Conservation (phyloP, 2,888 invertebrate genomes). For the Papilio demoleus region DNA sequence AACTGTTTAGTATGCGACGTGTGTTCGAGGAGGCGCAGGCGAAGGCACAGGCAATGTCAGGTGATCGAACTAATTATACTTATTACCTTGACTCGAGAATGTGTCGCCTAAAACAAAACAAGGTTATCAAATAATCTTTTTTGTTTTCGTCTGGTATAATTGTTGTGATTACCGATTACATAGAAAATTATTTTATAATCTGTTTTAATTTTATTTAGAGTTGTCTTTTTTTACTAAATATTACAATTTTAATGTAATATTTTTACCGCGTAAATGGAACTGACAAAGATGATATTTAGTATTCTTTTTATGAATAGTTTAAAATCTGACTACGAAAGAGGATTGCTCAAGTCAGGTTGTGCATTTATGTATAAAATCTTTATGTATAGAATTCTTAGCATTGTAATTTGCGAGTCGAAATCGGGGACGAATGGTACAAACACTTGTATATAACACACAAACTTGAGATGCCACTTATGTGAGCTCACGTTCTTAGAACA, state of each 20-base stretch:
- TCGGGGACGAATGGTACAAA: conserved; percentile 18
- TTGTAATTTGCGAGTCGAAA: background rate
- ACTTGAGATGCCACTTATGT: conserved; percentile 21
- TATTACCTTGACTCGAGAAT: conserved; percentile 44
- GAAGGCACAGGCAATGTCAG: conserved; percentile 32
- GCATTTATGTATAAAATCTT: background rate
- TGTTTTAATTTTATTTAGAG: background rate
- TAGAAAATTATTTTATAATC: conserved; percentile 1
- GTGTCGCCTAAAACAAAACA: conserved; percentile 36
- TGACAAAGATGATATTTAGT: too few species aligned
- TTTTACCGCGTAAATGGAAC: too few species aligned
- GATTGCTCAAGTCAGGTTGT: background rate
- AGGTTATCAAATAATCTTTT: conserved; percentile 30
- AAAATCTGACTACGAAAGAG: background rate
- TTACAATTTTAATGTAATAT: too few species aligned
- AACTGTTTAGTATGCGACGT: conserved; percentile 44
- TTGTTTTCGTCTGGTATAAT: conserved; percentile 6
- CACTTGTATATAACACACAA: conserved; percentile 12
- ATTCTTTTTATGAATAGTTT: background rate
- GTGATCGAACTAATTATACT: conserved; percentile 39
- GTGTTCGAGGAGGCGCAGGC: conserved; percentile 12
- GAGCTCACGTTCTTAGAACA: conserved; percentile 35
- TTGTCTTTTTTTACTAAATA: background rate
- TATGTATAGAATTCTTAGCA: conserved; percentile 20
- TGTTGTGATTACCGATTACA: background rate